phyloP scores from a whole-genome alignment of 2,113 vertebrate genomes.

The Vulpes ferrilata region DNA sequence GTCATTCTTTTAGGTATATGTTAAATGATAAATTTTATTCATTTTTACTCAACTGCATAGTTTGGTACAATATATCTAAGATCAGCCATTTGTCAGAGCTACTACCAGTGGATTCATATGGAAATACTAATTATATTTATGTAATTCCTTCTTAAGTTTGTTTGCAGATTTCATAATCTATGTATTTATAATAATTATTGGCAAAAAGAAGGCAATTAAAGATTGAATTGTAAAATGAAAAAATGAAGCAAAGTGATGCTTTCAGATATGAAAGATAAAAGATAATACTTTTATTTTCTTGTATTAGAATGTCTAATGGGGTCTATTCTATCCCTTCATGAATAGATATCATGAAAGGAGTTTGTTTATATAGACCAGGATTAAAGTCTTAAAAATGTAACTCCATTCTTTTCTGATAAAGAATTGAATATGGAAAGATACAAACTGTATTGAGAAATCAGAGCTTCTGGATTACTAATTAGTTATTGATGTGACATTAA shows the following conservation, averaged over 20 bases:
- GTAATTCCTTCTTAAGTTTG: neutral
- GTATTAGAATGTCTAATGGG: neutral
- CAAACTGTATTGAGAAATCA: neutral
- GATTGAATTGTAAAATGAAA: slow-evolving; percentile 23
- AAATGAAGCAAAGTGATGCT: slow-evolving; percentile 35
- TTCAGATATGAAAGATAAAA: neutral
- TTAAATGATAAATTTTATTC: slow-evolving; percentile 35
- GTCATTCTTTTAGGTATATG: neutral
- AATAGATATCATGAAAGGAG: neutral
- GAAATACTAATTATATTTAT: neutral
- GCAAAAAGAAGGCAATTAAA: slow-evolving; percentile 25
- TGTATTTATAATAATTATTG: slow-evolving; percentile 25
- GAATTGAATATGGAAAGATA: neutral
- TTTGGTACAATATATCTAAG: neutral
- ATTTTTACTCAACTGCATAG: neutral
- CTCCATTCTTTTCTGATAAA: neutral
- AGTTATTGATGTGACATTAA: neutral
- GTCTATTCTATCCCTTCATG: neutral
- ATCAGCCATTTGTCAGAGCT: neutral
- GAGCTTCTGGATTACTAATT: neutral
- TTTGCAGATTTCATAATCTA: neutral
- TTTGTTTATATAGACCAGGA: neutral
- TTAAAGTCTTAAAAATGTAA: slow-evolving; percentile 11
- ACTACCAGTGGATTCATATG: neutral
- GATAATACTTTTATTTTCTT: neutral